Evolutionary conservation across 1,140 invertebrate genomes (phyloP), one percentile per base, ranked within the genome.

Genomic region (Penaeus indicus): DNA sequence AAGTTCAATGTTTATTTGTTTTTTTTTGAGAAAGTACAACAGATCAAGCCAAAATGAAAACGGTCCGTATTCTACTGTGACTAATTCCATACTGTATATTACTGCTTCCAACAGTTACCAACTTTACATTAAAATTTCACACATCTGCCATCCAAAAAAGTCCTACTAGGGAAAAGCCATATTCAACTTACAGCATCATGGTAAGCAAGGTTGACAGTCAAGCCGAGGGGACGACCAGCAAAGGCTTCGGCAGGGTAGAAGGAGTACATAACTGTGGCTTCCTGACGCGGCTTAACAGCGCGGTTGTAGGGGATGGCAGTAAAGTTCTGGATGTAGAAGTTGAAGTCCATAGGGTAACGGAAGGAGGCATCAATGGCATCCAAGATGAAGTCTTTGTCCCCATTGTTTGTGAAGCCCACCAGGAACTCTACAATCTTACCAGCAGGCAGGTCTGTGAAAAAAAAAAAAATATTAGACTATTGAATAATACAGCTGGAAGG

Each of bases 281-380:
- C 97, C 91, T 98, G 95, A 82, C 96, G 95, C 0, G 98, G 96
- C 91, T 97, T 96, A 0, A 99, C 97, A 92, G 96, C 94, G 92
- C 95, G 95, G 91, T 98, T 96, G 93, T 97, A 99, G n/a, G 95
- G 94, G 91, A 98, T 94, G 1, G 97, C 96, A 0, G 98, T 97
- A 94, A 99, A 99, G 94, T 99, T 99, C 93, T 99, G 98, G 91
- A 99, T 98, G 92, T 98, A 97, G 93, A 98, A 99, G 27, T 96
- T 98, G 94, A 98, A 99, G 93, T 99, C 99, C 96, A 99, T 97
- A 27, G 98, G 98, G 92, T 99, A 99, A 91, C 98, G 95, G 95
- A 99, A 99, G 0, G 98, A 99, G 0, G 98, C 98, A 92, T 99
- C 98, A 91, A 99, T 94, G 4, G 96, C 96, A 92, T 99, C 98